These are phyloP conservation scores for Phymastichus coffea DNA, from an alignment of 1,140 invertebrate species.

Conservation along the genomic window DNA sequence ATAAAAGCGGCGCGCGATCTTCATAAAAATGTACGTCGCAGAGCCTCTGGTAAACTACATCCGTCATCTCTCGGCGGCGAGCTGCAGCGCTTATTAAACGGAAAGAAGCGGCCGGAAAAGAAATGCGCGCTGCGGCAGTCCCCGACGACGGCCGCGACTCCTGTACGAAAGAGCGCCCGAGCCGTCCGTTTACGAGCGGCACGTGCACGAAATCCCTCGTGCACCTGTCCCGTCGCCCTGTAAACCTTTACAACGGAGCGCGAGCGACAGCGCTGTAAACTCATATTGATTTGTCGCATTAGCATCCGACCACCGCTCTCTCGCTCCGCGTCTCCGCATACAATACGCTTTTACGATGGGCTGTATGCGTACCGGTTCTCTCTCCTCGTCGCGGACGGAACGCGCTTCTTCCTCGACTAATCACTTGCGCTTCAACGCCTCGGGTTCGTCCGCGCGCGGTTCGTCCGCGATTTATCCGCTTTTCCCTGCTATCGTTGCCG, in stretches of 20 bases:
- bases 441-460: not conserved
- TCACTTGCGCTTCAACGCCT: no score
- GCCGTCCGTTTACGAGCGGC: conserved; percentile 31
- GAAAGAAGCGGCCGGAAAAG: not conserved
- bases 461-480: no score
- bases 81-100: not conserved
- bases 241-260: conserved; percentile 49
- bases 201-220: conserved; percentile 33
- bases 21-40: not conserved
- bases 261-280: conserved; percentile 40
- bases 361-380: no score
- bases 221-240: conserved; percentile 44
- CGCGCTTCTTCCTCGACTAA: no score
- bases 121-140: no score
- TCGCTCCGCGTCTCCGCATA: no score
- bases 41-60: not conserved
- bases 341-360: no score
- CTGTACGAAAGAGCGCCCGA: conserved; percentile 8
- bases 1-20: no score
- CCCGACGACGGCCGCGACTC: no score
- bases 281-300: conserved; percentile 54
- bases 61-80: not conserved
- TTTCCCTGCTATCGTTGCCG: no score
- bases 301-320: conserved; percentile 32
- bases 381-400: no score